These are phyloP conservation scores for Sakesphorus luctuosus DNA, from an alignment of 2,113 vertebrate species.

Conservation along the genomic window DNA sequence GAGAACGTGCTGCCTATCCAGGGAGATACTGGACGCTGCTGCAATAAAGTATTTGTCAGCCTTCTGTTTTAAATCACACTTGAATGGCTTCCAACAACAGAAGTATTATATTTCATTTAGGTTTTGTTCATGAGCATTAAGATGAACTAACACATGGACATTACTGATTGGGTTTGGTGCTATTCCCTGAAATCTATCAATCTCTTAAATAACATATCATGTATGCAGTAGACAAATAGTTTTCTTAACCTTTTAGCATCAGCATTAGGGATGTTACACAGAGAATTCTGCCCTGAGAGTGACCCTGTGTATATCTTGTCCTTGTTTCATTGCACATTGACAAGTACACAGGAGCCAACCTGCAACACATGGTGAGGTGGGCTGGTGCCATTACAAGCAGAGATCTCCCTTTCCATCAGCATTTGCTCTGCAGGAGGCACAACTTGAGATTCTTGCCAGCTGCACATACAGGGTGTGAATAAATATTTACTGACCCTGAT, in stretches of 20 bases:
- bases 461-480: not conserved
- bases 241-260: not conserved
- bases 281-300: not conserved
- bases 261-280: not conserved
- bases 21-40: not conserved
- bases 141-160: not conserved
- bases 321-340: not conserved
- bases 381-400: fast-evolving
- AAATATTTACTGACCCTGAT: not conserved
- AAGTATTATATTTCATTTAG: not conserved
- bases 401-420: not conserved
- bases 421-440: not conserved
- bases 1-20: not conserved
- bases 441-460: not conserved
- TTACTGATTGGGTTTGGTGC: not conserved
- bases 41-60: not conserved
- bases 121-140: constrained; percentile 27
- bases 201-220: not conserved
- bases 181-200: not conserved
- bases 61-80: constrained; percentile 32
- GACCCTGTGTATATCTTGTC: not conserved
- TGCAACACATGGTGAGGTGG: fast-evolving
- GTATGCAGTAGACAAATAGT: not conserved
- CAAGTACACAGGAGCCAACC: not conserved
- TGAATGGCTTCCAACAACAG: constrained; percentile 19